phyloP scores from a whole-genome alignment of 2,797 vertebrate species.

The Zonotrichia albicollis region DNA sequence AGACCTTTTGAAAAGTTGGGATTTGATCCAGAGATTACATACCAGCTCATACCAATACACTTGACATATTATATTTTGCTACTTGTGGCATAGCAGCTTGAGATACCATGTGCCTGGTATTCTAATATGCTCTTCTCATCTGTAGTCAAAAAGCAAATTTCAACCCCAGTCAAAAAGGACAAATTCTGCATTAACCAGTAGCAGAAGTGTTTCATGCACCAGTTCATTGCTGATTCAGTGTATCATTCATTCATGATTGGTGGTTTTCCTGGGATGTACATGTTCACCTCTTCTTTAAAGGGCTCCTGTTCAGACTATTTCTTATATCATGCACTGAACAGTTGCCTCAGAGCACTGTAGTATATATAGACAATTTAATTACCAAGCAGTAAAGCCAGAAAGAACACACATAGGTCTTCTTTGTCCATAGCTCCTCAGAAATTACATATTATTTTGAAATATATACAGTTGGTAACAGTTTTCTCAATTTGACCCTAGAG shows the following conservation, averaged over 20 bases:
- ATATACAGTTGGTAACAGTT: background rate
- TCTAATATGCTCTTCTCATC: background rate
- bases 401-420: background rate
- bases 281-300: background rate
- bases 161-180: background rate
- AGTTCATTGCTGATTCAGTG: background rate
- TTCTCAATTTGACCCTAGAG: background rate
- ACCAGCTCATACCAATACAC: background rate
- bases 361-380: background rate
- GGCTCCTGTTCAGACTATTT: background rate
- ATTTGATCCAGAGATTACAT: background rate
- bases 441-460: background rate
- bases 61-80: background rate
- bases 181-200: background rate
- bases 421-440: background rate
- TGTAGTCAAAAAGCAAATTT: background rate
- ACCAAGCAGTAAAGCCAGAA: background rate
- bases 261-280: background rate
- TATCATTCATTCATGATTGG: background rate
- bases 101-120: background rate
- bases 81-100: background rate
- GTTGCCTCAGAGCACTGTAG: background rate
- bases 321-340: background rate
- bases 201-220: background rate
- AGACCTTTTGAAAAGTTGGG: background rate